These are phyloP conservation scores for Aplodontia rufa DNA, from an alignment of 2,113 vertebrate genomes.

Conservation along the genomic window DNA sequence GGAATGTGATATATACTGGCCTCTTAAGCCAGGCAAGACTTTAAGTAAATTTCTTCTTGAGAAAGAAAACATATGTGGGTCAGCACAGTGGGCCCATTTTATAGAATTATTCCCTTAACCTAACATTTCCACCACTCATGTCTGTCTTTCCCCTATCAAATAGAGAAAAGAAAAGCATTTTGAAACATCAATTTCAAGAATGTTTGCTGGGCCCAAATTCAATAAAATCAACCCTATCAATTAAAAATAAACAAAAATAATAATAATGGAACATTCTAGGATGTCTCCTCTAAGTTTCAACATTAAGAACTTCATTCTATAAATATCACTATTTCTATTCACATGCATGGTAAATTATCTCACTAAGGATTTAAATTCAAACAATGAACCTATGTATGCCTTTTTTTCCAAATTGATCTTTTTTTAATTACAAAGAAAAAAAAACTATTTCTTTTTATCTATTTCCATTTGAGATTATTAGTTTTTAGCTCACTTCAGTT, in stretches of 20 bases:
- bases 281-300: background rate
- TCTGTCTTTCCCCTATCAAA: too few relatives aligned
- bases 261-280: background rate
- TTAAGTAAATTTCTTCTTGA: too few relatives aligned
- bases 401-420: background rate
- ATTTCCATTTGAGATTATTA: background rate
- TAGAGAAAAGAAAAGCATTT: background rate
- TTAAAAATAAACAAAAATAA: background rate
- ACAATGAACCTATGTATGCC: background rate
- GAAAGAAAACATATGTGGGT: too few relatives aligned
- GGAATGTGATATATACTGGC: too few relatives aligned
- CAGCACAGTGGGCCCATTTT: too few relatives aligned
- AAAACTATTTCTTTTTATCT: background rate
- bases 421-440: slow-evolving; percentile 28
- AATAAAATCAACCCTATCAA: background rate
- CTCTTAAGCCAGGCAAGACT: too few relatives aligned
- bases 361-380: background rate
- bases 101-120: too few relatives aligned
- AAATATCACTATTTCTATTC: background rate
- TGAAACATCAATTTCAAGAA: background rate
- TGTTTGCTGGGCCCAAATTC: fast-evolving
- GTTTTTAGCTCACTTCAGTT: background rate
- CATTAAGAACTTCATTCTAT: background rate
- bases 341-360: background rate
- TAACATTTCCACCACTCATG: too few relatives aligned